A percentile compares a stretch with the other conserved stretches of the same genome.
Conservation (phyloP, 2,797 vertebrate genomes). For the Chelon labrosus region DNA sequence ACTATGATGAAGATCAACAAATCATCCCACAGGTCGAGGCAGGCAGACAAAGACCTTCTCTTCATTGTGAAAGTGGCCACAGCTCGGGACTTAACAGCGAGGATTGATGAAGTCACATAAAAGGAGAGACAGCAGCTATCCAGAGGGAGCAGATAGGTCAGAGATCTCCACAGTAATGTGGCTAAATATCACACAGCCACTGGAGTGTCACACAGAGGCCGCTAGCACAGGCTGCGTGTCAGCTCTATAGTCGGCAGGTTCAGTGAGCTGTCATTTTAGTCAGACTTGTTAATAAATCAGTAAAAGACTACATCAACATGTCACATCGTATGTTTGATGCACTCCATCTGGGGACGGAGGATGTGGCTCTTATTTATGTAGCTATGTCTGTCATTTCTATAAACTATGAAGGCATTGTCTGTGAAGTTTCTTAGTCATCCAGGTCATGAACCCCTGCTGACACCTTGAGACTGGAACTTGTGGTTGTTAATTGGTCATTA, state of each 20-base stretch:
- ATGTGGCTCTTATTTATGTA: neutral
- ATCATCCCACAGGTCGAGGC: slow-evolving; percentile 49
- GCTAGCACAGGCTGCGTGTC: slow-evolving; percentile 20
- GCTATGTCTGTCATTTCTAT: neutral
- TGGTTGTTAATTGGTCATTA: too few species aligned
- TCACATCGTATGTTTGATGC: neutral
- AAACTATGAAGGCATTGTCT: too few species aligned
- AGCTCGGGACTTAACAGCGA: slow-evolving; percentile 39
- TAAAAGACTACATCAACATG: slow-evolving; percentile 1
- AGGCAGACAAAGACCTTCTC: slow-evolving; percentile 38
- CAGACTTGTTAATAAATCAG: slow-evolving; percentile 1
- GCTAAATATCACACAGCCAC: slow-evolving; percentile 50
- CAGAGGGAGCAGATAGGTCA: slow-evolving; percentile 55
- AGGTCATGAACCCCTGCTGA: too few species aligned
- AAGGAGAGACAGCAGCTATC: slow-evolving; percentile 59
- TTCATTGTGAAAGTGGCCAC: slow-evolving; percentile 47
- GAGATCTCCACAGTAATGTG: slow-evolving; percentile 49
- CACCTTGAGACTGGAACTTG: too few species aligned
- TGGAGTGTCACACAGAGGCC: slow-evolving; percentile 33
- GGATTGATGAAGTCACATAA: slow-evolving; percentile 68
- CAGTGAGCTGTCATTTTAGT: slow-evolving; percentile 23
- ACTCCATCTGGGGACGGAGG: neutral
- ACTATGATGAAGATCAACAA: slow-evolving; percentile 50
- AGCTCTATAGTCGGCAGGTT: neutral
- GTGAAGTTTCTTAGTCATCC: too few species aligned